Percentiles rank a stretch among this genome's conserved stretches.
Conservation (phyloP, 2,113 vertebrate genomes). For the Meleagris gallopavo region DNA sequence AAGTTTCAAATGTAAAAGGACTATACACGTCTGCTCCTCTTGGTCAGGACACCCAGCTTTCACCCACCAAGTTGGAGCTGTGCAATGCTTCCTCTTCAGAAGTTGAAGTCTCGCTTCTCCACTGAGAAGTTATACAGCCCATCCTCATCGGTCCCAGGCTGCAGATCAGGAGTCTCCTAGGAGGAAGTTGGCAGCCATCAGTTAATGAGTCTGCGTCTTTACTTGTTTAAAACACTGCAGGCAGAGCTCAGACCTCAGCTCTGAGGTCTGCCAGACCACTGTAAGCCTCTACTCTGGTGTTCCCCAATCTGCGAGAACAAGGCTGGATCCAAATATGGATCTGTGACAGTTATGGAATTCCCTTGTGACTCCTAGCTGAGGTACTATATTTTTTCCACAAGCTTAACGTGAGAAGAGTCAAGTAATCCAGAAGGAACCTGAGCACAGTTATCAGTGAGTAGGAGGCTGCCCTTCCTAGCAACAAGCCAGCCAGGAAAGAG, state of each 20-base stretch:
- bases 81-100: background rate
- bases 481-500: background rate
- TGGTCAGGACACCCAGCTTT: background rate
- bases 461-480: constrained; percentile 24
- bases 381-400: background rate
- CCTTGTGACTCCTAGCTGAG: background rate
- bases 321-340: background rate
- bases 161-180: constrained; percentile 13
- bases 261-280: background rate
- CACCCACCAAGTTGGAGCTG: background rate
- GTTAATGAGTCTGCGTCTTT: background rate
- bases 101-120: constrained; percentile 30
- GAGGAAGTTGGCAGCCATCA: fast-evolving
- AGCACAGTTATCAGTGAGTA: background rate
- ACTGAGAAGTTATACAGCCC: constrained; percentile 10
- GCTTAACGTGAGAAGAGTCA: constrained; percentile 16
- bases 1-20: background rate
- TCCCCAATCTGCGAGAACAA: background rate
- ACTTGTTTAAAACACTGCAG: background rate
- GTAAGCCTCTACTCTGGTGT: background rate
- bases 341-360: background rate
- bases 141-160: constrained; percentile 13
- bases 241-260: background rate
- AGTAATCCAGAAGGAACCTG: background rate
- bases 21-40: background rate